Evolutionary conservation across 2,888 invertebrate genomes (phyloP), one percentile per base, ranked within the genome.

Genomic region (Clanis bilineata): DNA sequence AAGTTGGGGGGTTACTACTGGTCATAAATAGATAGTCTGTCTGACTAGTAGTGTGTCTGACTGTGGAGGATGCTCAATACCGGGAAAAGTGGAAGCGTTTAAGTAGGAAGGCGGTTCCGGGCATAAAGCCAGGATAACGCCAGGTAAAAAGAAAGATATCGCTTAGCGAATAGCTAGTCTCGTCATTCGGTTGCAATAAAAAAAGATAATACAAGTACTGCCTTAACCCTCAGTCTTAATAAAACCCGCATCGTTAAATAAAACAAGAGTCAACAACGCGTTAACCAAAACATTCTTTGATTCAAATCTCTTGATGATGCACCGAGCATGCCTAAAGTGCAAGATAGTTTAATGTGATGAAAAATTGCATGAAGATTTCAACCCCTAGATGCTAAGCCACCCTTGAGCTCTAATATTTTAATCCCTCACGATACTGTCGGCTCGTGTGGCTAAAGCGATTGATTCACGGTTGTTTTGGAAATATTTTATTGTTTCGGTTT

Each of bases 381-480:
- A 28, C 56, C 56, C 56, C 56, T 15, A 43, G 56, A 41, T 25
- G 56, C 43, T 41, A 25, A 43, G 39, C 56, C 56, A 18, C 56
- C 56, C 56, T 28, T 25, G 56, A 57, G 56, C 43, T 43, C 28
- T 43, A 57, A 57, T 57, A 57, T 57, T 57, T 57, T 57, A 57
- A 57, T 57, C 56, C 43, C 56, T 43, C 51, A 51, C 32, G 18
- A 51, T 18, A 45, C 12, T 36, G 51, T 28, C 51, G 32, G 15
- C 28, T 51, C 1, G 41, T 41, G 41, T 51, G 51, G 3, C 18
- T 51, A 51, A 51, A 32, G 51, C 18, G 28, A 10, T 15, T 1
- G 9, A 18, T 51, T 51, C 51, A 32, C 18, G 28, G 9, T 0
- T 0, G 21, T 6, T 28, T 7, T 4, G 25, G 2, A 23, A 7